Evolutionary conservation across 1,140 invertebrate species (phyloP).

Genomic region (Hylaeus volcanicus): DNA sequence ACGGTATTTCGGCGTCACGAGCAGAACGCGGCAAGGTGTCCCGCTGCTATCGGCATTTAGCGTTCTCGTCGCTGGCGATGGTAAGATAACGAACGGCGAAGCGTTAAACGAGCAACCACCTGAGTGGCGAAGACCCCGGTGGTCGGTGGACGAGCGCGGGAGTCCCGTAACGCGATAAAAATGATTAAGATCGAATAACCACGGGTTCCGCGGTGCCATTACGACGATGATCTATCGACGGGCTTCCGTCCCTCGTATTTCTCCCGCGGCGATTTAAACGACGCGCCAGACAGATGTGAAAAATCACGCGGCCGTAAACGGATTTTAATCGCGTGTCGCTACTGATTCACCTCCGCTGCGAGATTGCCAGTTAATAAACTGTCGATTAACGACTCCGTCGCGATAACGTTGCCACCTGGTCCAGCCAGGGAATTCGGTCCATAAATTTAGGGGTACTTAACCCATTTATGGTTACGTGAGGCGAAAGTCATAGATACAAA

Average conservation of each 20-base stretch:
- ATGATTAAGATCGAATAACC: slow-evolving; percentile 53
- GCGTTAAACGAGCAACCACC: slow-evolving; percentile 44
- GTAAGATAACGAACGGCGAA: slow-evolving; percentile 43
- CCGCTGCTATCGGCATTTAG: slow-evolving; percentile 50
- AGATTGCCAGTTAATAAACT: background rate
- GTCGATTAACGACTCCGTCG: background rate
- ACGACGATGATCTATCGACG: slow-evolving; percentile 50
- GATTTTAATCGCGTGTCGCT: slow-evolving; percentile 41
- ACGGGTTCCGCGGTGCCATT: slow-evolving; percentile 22
- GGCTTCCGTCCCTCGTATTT: slow-evolving; percentile 44
- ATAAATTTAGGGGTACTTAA: too few relatives aligned
- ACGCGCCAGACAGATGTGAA: background rate
- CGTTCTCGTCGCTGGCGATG: slow-evolving; percentile 52
- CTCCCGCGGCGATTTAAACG: slow-evolving; percentile 14
- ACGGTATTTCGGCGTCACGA: slow-evolving; percentile 11
- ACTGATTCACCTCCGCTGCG: slow-evolving; percentile 24
- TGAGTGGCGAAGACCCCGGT: slow-evolving; percentile 21
- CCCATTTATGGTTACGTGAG: too few relatives aligned
- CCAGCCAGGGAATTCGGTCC: too few relatives aligned
- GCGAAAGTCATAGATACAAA: too few relatives aligned
- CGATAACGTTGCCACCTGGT: slow-evolving; percentile 5
- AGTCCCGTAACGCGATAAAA: slow-evolving; percentile 47
- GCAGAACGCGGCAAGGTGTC: slow-evolving; percentile 25
- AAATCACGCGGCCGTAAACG: slow-evolving; percentile 27
- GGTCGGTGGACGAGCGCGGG: slow-evolving; percentile 26